phyloP scores from a whole-genome alignment of 1,140 invertebrate species.

The Andricus grossulariae region DNA sequence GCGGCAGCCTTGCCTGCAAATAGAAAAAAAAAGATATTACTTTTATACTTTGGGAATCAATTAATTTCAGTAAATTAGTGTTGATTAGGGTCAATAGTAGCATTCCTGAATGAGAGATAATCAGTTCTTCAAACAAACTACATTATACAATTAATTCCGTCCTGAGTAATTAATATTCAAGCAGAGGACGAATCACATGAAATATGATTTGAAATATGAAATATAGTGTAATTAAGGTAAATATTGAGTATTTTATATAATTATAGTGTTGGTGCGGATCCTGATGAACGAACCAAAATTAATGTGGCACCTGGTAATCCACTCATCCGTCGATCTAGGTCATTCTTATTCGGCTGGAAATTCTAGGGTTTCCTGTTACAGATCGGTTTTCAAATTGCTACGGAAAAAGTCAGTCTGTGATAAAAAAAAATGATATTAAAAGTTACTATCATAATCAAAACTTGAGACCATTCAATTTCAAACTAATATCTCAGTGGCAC shows the following conservation, averaged over 20 bases:
- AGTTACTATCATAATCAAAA: background rate
- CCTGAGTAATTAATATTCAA: too few relatives aligned
- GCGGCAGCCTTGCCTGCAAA: too few relatives aligned
- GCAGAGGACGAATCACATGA: too few relatives aligned
- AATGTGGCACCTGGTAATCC: background rate
- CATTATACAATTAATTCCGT: too few relatives aligned
- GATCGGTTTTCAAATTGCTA: slow-evolving; percentile 8
- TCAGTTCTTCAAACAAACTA: too few relatives aligned
- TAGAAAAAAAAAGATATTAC: too few relatives aligned
- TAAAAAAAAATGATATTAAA: background rate
- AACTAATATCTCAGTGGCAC: background rate
- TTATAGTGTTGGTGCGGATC: background rate
- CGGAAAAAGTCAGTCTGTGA: background rate
- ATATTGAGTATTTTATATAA: background rate
- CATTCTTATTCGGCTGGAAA: slow-evolving; percentile 14
- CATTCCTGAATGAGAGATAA: too few relatives aligned
- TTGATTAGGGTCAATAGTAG: too few relatives aligned
- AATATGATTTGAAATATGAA: too few relatives aligned
- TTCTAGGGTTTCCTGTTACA: slow-evolving; percentile 7
- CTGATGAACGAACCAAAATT: background rate
- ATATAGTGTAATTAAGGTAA: too few relatives aligned
- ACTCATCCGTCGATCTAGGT: background rate
- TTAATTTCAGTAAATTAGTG: too few relatives aligned
- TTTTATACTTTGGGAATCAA: too few relatives aligned
- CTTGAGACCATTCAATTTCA: background rate